phyloP scores from a whole-genome alignment of 1,140 invertebrate genomes.

The Drosophila nannoptera region DNA sequence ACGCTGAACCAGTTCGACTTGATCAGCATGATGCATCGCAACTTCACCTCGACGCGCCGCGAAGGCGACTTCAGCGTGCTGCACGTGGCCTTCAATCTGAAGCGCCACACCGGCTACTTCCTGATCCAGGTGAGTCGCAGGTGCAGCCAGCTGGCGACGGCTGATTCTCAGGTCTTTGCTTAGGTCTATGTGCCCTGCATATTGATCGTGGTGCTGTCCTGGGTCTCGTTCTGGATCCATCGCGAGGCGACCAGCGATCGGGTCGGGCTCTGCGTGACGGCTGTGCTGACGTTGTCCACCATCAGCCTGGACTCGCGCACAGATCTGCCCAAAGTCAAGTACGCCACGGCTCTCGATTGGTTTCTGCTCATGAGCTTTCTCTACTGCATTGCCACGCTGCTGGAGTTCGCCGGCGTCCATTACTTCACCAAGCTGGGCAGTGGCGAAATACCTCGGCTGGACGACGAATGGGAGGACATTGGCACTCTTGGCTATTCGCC shows the following conservation, averaged over 20 bases:
- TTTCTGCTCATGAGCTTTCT: constrained; percentile 96
- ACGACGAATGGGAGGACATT: constrained; percentile 88
- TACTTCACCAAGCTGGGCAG: constrained; percentile 95
- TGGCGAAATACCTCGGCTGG: constrained; percentile 88
- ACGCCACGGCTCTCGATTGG: constrained; percentile 95
- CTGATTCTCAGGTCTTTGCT: background rate
- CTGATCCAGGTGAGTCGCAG: constrained; percentile 87
- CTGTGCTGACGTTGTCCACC: constrained; percentile 93
- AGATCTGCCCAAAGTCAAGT: constrained; percentile 94
- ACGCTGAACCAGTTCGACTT: constrained; percentile 94
- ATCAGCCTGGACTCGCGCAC: constrained; percentile 94
- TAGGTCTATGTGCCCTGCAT: constrained; percentile 96
- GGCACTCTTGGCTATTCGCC: constrained; percentile 17
- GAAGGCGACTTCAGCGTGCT: constrained; percentile 93
- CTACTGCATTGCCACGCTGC: constrained; percentile 94
- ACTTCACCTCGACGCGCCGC: constrained; percentile 87
- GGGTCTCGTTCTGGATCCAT: constrained; percentile 98
- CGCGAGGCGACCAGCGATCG: constrained; percentile 91
- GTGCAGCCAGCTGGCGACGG: background rate
- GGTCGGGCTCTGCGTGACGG: constrained; percentile 89
- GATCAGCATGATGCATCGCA: constrained; percentile 90
- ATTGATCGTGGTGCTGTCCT: constrained; percentile 95
- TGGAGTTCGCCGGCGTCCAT: constrained; percentile 96
- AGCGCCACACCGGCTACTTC: constrained; percentile 94
- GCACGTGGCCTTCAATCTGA: constrained; percentile 94